Conservation (phyloP, 2,797 vertebrate species). For the Periparus ater region DNA sequence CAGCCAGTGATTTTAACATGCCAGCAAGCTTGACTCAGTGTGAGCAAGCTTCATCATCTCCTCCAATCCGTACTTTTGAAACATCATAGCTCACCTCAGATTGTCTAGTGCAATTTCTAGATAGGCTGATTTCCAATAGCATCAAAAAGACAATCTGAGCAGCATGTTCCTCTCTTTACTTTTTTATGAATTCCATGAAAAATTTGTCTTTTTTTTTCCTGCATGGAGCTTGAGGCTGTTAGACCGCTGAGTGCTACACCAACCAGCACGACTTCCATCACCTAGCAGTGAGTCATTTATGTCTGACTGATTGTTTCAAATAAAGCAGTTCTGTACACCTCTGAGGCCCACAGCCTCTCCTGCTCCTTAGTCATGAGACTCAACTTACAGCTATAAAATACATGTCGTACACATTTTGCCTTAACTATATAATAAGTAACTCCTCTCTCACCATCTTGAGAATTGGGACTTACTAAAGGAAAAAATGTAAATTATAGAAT, state of each 20-base stretch:
- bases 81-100: background rate
- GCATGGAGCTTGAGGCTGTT: background rate
- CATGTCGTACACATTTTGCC: background rate
- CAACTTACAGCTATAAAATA: background rate
- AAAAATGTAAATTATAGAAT: background rate
- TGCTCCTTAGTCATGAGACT: background rate
- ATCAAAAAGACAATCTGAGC: background rate
- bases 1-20: constrained; percentile 8
- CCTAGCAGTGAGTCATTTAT: background rate
- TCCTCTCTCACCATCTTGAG: background rate
- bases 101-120: background rate
- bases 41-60: background rate
- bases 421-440: background rate
- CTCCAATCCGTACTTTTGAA: background rate
- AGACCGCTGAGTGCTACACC: background rate
- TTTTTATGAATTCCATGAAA: background rate
- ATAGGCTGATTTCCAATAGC: background rate
- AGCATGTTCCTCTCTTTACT: background rate
- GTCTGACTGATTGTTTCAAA: constrained; percentile 19
- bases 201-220: background rate
- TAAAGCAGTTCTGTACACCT: background rate
- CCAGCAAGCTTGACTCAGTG: background rate
- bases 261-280: constrained; percentile 9
- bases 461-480: background rate
- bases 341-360: background rate